A percentile compares a stretch with the other conserved stretches of the same genome.
These are phyloP conservation scores for Herminia tarsipennalis DNA, from an alignment of 2,888 invertebrate genomes.

Conservation along the genomic window DNA sequence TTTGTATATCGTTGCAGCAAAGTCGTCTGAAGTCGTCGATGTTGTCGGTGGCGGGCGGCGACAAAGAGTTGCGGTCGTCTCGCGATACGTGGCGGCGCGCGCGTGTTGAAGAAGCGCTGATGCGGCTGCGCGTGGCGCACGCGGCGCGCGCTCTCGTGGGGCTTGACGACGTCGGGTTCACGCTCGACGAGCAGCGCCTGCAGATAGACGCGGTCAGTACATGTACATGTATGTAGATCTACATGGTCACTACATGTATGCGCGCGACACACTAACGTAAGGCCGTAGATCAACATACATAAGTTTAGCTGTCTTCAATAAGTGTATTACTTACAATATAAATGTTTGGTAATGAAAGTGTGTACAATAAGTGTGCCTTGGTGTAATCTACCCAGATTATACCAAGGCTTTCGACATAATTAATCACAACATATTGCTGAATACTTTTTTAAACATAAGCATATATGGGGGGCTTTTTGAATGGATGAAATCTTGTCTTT, in stretches of 20 bases:
- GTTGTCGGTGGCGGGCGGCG: constrained; percentile 73
- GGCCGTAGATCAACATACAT: no score
- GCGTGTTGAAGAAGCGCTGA: constrained; percentile 87
- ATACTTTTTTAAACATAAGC: no score
- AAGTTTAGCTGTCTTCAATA: no score
- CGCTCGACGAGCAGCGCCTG: constrained; percentile 88
- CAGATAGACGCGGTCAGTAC: constrained; percentile 85
- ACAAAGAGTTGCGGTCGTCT: constrained; percentile 56
- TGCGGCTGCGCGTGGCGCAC: constrained; percentile 88
- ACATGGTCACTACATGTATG: background rate
- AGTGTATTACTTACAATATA: no score
- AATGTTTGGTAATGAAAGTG: background rate
- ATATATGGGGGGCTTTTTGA: no score
- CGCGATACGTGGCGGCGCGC: constrained; percentile 64
- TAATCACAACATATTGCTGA: no score
- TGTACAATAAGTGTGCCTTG: no score
- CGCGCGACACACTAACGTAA: no score
- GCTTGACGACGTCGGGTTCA: constrained; percentile 87
- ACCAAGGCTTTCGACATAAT: no score
- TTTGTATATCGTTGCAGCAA: no score
- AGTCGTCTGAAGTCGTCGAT: constrained; percentile 67
- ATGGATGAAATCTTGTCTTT: no score
- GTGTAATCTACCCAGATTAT: no score
- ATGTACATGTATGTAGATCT: background rate
- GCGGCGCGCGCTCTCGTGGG: constrained; percentile 87